A percentile compares a stretch with the other conserved stretches of the same genome.
phyloP scores from a whole-genome alignment of 2,888 invertebrate genomes.

The Emmelina monodactyla region DNA sequence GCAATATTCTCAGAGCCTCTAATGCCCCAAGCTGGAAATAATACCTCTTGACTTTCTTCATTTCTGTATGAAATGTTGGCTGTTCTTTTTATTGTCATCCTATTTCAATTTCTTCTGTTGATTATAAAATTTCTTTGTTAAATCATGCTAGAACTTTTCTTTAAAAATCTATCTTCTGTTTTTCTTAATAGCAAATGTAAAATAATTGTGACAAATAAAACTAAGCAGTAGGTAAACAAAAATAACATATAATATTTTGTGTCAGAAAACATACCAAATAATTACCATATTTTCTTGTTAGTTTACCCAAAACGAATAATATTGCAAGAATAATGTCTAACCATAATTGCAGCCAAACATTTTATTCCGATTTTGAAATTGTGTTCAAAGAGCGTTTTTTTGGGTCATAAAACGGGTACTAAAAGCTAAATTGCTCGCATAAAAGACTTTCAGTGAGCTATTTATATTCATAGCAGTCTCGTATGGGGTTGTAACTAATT shows the following conservation, averaged over 20 bases:
- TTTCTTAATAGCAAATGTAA: not conserved
- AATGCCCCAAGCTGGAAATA: conserved; percentile 27
- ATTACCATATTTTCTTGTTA: no score
- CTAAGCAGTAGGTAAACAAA: no score
- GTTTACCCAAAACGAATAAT: no score
- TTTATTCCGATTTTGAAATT: no score
- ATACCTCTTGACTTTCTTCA: conserved; percentile 27
- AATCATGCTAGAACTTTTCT: not conserved
- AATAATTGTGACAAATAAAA: no score
- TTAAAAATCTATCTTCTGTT: not conserved
- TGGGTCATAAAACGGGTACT: not conserved
- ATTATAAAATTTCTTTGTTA: not conserved
- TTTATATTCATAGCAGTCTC: conserved; percentile 14
- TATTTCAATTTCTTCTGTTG: not conserved
- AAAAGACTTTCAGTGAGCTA: not conserved
- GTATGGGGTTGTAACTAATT: conserved; percentile 23
- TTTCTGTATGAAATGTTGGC: conserved; percentile 7
- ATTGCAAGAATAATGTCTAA: no score
- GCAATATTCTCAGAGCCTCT: conserved; percentile 31
- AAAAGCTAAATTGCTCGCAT: not conserved
- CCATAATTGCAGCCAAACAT: no score
- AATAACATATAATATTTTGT: no score
- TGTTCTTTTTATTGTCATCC: not conserved
- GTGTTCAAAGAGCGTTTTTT: not conserved
- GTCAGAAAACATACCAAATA: no score